Evolutionary conservation across 2,888 invertebrate species (phyloP), one percentile per base, ranked within the genome.

Genomic region (Heptascelio sp.): DNA sequence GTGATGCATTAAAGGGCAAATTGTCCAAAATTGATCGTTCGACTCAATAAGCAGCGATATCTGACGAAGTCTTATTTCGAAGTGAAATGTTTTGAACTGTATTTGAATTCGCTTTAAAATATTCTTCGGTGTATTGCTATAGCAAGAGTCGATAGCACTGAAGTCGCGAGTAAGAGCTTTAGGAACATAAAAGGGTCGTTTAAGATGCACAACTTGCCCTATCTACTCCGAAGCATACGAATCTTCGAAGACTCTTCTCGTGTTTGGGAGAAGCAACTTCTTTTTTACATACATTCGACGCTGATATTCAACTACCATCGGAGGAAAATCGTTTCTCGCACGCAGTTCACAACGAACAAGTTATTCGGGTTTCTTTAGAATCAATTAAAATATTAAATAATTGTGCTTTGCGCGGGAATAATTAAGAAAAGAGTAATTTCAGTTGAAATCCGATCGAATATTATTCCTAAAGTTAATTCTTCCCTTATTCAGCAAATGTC

Each of bases 141-240:
- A 72, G 80, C 76, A 80, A 77, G 68, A 80, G 80, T 84, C 80
- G 83, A 80, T 80, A 84, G 68, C 75, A 71, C 40, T 51, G 70
- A 80, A 80, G 77, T 84, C 70, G 67, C 62, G 59, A 84, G 80
- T 84, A 77, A 84, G 78, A 84, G 84, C 80, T 80, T 84, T 80
- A 78, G 80, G 70, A 80, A 84, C 76, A 80, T 84, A 84, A 84
- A 80, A 84, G 80, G 80, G 77, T 80, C 68, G 83, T 84, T 84
- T 70, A 73, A 84, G 84, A 80, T 84, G 84, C 80, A 80, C 73
- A 80, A 78, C 80, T 80, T 75, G 84, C 80, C 84, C 73, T 84
- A 80, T 84, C 84, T 80, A 68, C 80, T 80, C 65, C 65, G 67
- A 37, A 79, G 73, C 83, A 73, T 80, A 77, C 77, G 83, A 84